A percentile compares a stretch with the other conserved stretches of the same genome.
These are phyloP conservation scores for Formica aserva DNA, from an alignment of 2,888 invertebrate genomes.

Conservation along the genomic window DNA sequence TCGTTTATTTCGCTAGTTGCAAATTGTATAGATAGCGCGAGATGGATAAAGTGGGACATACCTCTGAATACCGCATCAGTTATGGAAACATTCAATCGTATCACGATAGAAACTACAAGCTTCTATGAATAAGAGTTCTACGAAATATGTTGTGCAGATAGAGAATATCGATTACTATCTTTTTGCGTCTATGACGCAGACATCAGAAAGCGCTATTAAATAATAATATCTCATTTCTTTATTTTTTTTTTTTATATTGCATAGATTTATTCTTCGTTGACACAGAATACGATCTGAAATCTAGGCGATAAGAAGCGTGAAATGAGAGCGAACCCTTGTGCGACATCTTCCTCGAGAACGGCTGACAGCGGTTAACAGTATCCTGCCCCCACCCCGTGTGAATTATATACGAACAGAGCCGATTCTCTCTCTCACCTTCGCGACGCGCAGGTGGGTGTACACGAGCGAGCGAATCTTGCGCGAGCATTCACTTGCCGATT, in stretches of 20 bases:
- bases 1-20: conserved; percentile 67
- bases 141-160: not conserved
- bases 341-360: conserved; percentile 71
- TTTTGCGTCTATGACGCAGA: not conserved
- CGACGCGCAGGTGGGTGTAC: conserved; percentile 71
- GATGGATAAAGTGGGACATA: conserved; percentile 44
- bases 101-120: not conserved
- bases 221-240: not conserved
- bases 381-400: conserved; percentile 72
- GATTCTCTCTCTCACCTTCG: conserved; percentile 62
- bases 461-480: conserved; percentile 41
- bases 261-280: conserved; percentile 67
- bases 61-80: conserved; percentile 49
- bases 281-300: conserved; percentile 63
- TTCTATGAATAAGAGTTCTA: not conserved
- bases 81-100: conserved; percentile 59
- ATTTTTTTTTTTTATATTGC: not conserved
- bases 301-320: conserved; percentile 63
- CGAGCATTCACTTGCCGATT: conserved; percentile 44
- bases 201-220: not conserved
- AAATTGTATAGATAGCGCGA: conserved; percentile 54
- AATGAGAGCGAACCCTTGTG: conserved; percentile 35
- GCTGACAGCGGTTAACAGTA: conserved; percentile 79
- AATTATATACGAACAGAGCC: conserved; percentile 71
- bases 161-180: conserved; percentile 46